Conservation (phyloP, 2,888 invertebrate species). For the Hipparchia semele region DNA sequence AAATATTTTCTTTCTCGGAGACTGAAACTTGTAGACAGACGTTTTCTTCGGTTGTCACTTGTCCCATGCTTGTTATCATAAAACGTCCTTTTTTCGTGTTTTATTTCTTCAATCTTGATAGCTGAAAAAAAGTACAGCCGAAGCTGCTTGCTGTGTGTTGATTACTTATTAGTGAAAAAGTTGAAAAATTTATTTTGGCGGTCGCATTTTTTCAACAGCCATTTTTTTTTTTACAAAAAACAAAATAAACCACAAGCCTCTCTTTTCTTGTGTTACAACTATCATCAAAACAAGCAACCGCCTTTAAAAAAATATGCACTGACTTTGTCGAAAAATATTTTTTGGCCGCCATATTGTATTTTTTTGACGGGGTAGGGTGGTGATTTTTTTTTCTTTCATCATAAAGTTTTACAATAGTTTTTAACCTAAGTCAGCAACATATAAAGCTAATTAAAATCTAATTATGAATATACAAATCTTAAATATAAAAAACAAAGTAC, state of each 20-base stretch:
- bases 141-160: slow-evolving; percentile 38
- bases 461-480: slow-evolving; percentile 52
- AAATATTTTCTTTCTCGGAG: neutral
- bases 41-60: neutral
- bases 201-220: slow-evolving; percentile 58
- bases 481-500: slow-evolving; percentile 43
- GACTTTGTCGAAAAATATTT: slow-evolving; percentile 74
- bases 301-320: slow-evolving; percentile 62
- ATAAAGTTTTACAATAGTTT: slow-evolving; percentile 51
- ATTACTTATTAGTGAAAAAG: slow-evolving; percentile 51
- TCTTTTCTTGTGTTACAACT: slow-evolving; percentile 77
- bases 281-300: slow-evolving; percentile 55
- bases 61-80: neutral
- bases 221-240: slow-evolving; percentile 68
- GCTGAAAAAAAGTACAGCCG: slow-evolving; percentile 41
- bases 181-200: slow-evolving; percentile 63
- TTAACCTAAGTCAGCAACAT: slow-evolving; percentile 60
- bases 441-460: slow-evolving; percentile 47
- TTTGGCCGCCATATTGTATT: slow-evolving; percentile 54
- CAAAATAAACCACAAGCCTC: slow-evolving; percentile 61
- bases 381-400: slow-evolving; percentile 48
- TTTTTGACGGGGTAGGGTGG: slow-evolving; percentile 48
- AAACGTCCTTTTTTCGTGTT: neutral
- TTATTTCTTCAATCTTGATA: slow-evolving; percentile 1
- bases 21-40: neutral